A percentile compares a stretch with the other conserved stretches of the same genome.
Conservation (phyloP, 2,113 vertebrate genomes). For the Varanus salvator region DNA sequence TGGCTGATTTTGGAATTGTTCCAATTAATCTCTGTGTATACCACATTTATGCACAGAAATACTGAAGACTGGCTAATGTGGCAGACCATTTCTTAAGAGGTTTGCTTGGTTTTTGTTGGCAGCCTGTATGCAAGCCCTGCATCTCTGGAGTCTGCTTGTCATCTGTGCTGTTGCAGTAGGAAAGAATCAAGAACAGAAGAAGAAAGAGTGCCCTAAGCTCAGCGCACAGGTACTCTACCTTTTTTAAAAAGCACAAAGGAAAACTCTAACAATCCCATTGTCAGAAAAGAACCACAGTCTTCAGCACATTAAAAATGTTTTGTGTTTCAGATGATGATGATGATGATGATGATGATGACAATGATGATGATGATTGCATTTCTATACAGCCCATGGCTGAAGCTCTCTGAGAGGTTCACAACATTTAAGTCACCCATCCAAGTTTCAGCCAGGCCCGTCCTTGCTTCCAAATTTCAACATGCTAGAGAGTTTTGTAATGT, state of each 20-base stretch:
- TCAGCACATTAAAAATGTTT: fast-evolving
- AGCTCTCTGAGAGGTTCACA: no score
- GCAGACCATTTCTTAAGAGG: slow-evolving; percentile 65
- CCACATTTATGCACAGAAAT: slow-evolving; percentile 40
- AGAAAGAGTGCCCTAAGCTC: slow-evolving; percentile 65
- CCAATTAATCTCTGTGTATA: background rate
- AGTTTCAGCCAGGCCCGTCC: no score
- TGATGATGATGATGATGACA: no score
- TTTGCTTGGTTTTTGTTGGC: slow-evolving; percentile 71
- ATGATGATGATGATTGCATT: no score
- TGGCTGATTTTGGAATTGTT: slow-evolving; percentile 24
- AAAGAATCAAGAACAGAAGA: slow-evolving; percentile 75
- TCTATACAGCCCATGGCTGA: no score
- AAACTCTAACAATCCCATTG: slow-evolving; percentile 36
- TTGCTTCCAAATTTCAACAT: background rate
- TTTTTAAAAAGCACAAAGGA: slow-evolving; percentile 46
- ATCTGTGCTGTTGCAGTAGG: slow-evolving; percentile 70
- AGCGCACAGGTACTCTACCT: slow-evolving; percentile 72
- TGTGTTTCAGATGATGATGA: background rate
- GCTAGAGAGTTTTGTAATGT: slow-evolving; percentile 4
- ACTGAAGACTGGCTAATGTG: slow-evolving; percentile 43
- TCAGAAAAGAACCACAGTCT: slow-evolving; percentile 15
- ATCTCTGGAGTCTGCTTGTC: slow-evolving; percentile 67
- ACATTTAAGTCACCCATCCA: no score
- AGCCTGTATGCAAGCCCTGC: slow-evolving; percentile 71